Evolutionary conservation across 2,888 invertebrate species (phyloP), one percentile per base, ranked within the genome.

Genomic region (Xylophagus ater): DNA sequence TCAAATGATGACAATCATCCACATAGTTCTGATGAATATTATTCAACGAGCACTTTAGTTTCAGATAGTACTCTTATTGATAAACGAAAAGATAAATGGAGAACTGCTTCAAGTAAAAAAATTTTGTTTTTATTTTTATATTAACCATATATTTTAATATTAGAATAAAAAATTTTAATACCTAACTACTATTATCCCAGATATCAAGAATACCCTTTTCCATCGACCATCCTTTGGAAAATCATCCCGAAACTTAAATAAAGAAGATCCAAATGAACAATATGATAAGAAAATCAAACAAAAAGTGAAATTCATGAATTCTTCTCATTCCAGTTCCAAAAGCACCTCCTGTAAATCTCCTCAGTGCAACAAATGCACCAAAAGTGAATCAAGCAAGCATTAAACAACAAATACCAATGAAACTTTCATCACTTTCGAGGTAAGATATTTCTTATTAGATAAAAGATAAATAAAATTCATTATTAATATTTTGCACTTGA

Each of bases 321-420:
- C 41, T 41, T 47, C 41, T 45, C 38, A 25, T 51, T 53, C 36
- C 55, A 55, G 66, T 59, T 42, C 57, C 64, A 45, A 66, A 72
- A 45, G 68, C 74, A 41, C 69, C 84, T 42, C 84, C 85, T 1
- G 62, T 78, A 26, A 81, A 85, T 64, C 62, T 86, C 44, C 72
- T 83, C 43, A 84, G 84, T 60, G 78, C 85, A 30, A 80, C 78
- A 33, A 85, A 85, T 64, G 81, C 84, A 52, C 78, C 82, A 51
- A 82, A 83, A 62, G 73, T 74, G 5, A 71, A 73, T 41, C 67
- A 73, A 40, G 71, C 72, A 52, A 52, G 51, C 28, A 76, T 90
- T 2, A 88, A 86, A 54, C 93, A 93, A 55, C 90, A 92, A 62
- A 66, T 93, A 43, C 93, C 93, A 0, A 68, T 90, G 48, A 92